A percentile compares a stretch with the other conserved stretches of the same genome.
Conservation (phyloP, 1,140 invertebrate species). For the Trachelipus rathkii region DNA sequence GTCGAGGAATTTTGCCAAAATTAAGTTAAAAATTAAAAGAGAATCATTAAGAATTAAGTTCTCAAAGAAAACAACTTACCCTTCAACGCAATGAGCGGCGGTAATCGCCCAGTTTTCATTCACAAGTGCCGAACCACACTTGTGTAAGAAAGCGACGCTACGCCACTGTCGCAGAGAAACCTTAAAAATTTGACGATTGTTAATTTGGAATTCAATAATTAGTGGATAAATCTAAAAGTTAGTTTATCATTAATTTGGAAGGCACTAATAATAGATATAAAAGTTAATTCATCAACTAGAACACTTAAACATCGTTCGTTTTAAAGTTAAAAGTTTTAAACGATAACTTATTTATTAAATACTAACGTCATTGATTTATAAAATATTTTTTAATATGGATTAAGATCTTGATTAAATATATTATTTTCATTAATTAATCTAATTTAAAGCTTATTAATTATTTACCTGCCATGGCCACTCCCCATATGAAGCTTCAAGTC, state of each 20-base stretch:
- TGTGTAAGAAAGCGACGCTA: conserved; percentile 72
- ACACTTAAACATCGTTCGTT: background rate
- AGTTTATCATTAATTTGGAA: background rate
- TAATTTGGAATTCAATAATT: too few relatives aligned
- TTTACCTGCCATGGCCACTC: conserved; percentile 78
- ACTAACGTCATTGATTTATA: too few relatives aligned
- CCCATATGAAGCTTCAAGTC: conserved; percentile 73
- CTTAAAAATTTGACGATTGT: background rate
- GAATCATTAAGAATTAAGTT: background rate
- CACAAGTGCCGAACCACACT: conserved; percentile 87
- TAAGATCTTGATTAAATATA: too few relatives aligned
- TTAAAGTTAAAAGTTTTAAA: too few relatives aligned
- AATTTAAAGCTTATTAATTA: background rate
- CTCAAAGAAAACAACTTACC: conserved; percentile 59
- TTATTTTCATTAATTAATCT: too few relatives aligned
- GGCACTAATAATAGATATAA: too few relatives aligned
- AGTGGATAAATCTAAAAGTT: too few relatives aligned
- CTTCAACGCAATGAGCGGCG: conserved; percentile 92
- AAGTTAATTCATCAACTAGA: background rate
- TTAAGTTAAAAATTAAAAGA: conserved; percentile 76
- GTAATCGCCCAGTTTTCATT: conserved; percentile 96
- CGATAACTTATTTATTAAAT: too few relatives aligned
- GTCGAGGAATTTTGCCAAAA: conserved; percentile 64
- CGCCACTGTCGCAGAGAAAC: conserved; percentile 83
- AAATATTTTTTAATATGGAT: too few relatives aligned